Percentiles rank a stretch among this genome's conserved stretches.
Conservation (phyloP, 2,113 vertebrate species). For the Triplophysa siluroides region DNA sequence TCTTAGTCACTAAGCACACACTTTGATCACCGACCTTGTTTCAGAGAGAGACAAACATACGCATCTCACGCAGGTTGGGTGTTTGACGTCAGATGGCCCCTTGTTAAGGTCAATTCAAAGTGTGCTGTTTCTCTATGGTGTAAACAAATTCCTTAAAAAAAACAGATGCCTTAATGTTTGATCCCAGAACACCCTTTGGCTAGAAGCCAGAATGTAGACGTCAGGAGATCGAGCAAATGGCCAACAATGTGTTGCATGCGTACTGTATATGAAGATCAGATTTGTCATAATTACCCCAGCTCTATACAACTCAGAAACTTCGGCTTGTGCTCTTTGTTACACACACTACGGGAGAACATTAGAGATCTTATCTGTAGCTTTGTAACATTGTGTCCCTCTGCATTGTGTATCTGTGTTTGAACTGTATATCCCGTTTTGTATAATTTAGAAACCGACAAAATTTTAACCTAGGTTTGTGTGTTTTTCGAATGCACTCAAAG, state of each 20-base stretch:
- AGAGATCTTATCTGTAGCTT: constrained; percentile 84
- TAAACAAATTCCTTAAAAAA: not conserved
- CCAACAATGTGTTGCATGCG: constrained; percentile 6
- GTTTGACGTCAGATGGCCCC: constrained; percentile 62
- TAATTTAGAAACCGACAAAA: constrained; percentile 73
- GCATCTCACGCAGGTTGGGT: constrained; percentile 51
- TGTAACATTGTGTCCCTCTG: constrained; percentile 88
- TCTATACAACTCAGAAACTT: constrained; percentile 80
- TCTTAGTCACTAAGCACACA: constrained; percentile 11
- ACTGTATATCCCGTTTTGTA: constrained; percentile 72
- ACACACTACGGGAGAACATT: constrained; percentile 76
- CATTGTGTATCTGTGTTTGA: constrained; percentile 76
- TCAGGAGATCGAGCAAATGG: constrained; percentile 24
- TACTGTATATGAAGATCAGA: constrained; percentile 45
- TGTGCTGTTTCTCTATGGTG: not conserved
- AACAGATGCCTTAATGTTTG: not conserved
- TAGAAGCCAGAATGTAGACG: constrained; percentile 10
- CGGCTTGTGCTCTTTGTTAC: constrained; percentile 78
- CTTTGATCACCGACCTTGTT: not conserved
- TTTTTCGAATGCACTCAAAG: constrained; percentile 92
- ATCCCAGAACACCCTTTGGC: constrained; percentile 12
- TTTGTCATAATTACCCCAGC: constrained; percentile 58
- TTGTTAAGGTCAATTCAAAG: not conserved
- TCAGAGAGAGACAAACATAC: constrained; percentile 5
- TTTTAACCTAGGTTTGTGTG: constrained; percentile 98